These are phyloP conservation scores for Boulengerochromis microlepis DNA, from an alignment of 2,113 vertebrate species.

Conservation along the genomic window DNA sequence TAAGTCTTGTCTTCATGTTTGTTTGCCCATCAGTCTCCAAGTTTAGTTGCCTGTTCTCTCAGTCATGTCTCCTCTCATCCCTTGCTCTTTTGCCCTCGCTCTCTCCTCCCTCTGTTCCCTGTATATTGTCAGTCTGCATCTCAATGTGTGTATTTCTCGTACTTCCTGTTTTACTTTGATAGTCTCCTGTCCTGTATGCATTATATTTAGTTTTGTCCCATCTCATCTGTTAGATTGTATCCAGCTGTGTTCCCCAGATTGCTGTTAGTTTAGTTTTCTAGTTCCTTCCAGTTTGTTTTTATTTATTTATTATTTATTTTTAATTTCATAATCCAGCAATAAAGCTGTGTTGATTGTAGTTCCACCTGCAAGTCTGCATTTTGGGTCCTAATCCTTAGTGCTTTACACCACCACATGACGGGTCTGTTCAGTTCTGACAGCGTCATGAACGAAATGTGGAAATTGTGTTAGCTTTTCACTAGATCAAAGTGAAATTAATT, in stretches of 20 bases:
- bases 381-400: not conserved
- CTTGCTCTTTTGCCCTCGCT: not conserved
- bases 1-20: not conserved
- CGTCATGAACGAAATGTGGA: not conserved
- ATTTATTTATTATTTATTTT: not conserved
- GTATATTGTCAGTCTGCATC: not conserved
- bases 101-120: not conserved
- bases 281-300: not conserved
- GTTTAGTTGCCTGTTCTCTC: not conserved
- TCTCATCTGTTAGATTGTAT: not conserved
- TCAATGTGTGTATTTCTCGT: not conserved
- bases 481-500: not conserved
- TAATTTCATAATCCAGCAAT: not conserved
- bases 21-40: not conserved
- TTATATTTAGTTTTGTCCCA: not conserved
- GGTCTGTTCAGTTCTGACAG: not conserved
- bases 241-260: not conserved
- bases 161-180: not conserved
- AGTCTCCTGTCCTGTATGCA: not conserved
- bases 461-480: not conserved
- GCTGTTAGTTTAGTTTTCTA: not conserved
- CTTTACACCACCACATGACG: not conserved
- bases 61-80: not conserved
- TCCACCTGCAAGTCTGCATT: not conserved
- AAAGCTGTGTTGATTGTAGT: not conserved